Base-by-base conservation (phyloP, 2,888 invertebrate genomes). In the Ectobius pallidus region DNA sequence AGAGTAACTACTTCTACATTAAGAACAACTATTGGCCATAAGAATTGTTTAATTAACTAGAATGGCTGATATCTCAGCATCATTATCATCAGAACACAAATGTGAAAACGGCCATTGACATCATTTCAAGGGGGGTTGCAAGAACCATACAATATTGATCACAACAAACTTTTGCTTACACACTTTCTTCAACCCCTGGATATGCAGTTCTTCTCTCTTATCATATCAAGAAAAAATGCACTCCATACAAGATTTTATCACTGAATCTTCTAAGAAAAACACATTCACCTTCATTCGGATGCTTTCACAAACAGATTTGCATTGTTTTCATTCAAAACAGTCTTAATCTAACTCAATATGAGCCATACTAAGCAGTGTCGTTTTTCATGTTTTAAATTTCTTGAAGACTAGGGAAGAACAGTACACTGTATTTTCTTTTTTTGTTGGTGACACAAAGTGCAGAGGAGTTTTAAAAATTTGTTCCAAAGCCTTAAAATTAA, bases 271-370 rank as follows among this genome's bases (percentile, higher is more conserved):
- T 25, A 20, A 20, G 18, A n/a, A 49, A 49, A 49, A 49, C 22
- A 49, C 49, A 49, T 49, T 49, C 49, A 55, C 34, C 69, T 46
- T 70, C 46, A 71, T 63, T 46, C 32, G 25, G 27, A 71, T 49
- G 46, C 49, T 62, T 63, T 65, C 63, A 63, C 71, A 49, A 4
- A 49, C 25, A 62, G 44, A 34, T 72, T 72, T 62, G 65, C 65
- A 67, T 71, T 63, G 42, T 32, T 27, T 71, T 42, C 70, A 22
- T 69, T 62, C 32, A 69, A 69, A 30, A 72, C 74, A 74, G 74
- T 74, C 74, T 74, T 72, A 67, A 67, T 67, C 55, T 67, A 49
- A 71, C 74, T 74, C 74, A 74, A 74, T 74, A 72, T 74, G 74
- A 74, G 74, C 74, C 70, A 74, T 67, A 72, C 61, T 27, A 72